phyloP scores from a whole-genome alignment of 2,797 vertebrate genomes.

The Gambusia yucatana region DNA sequence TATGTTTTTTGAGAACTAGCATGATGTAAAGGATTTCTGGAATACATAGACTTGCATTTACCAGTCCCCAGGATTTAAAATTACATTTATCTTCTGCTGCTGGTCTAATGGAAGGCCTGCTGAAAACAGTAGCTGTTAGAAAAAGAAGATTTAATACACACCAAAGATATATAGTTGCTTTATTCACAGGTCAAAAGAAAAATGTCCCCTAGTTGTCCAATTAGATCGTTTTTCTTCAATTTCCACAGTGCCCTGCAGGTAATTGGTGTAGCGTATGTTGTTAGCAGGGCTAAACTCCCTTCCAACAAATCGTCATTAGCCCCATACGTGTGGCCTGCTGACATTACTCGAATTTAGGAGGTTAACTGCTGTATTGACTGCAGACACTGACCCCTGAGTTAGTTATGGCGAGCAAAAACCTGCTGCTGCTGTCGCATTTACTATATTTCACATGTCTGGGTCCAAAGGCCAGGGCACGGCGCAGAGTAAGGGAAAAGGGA shows the following conservation, averaged over 20 bases:
- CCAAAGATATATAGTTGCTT: slow-evolving; percentile 17
- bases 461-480: slow-evolving; percentile 15
- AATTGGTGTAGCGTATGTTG: slow-evolving; percentile 34
- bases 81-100: slow-evolving; percentile 1
- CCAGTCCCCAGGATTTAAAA: background rate
- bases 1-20: background rate
- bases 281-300: slow-evolving; percentile 36
- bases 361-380: slow-evolving; percentile 51
- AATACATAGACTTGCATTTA: background rate
- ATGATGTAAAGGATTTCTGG: background rate
- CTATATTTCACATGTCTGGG: slow-evolving; percentile 46
- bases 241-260: slow-evolving; percentile 62
- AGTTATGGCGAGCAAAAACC: slow-evolving; percentile 53
- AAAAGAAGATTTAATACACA: slow-evolving; percentile 31
- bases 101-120: background rate
- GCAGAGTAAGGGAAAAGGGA: background rate
- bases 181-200: slow-evolving; percentile 26
- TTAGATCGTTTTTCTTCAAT: slow-evolving; percentile 44
- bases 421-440: slow-evolving; percentile 35
- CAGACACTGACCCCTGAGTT: slow-evolving; percentile 62
- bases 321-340: slow-evolving; percentile 31
- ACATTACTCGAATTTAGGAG: slow-evolving; percentile 41
- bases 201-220: slow-evolving; percentile 36
- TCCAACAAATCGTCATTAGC: slow-evolving; percentile 46
- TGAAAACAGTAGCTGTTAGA: slow-evolving; percentile 8